Base-by-base conservation (phyloP, 2,888 invertebrate species). In the Dynastes maya region DNA sequence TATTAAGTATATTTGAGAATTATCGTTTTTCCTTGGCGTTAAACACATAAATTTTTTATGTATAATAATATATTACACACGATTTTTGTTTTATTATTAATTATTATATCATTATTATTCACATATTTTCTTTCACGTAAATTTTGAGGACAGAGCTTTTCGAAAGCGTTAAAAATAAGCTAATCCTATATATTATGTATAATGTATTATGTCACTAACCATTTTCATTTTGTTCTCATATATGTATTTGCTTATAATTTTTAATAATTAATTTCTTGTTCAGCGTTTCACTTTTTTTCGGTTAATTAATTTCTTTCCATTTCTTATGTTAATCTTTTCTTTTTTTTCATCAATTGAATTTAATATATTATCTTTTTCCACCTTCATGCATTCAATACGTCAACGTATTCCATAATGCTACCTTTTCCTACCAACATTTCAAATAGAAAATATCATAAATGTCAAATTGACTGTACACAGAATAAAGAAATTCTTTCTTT, bases 1-100 rank as follows among this genome's bases (percentile, higher is more conserved):
- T 76, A 77, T 80, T 81, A 79, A 80, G 74, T 81, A 81, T 81
- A 81, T 76, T 68, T 81, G 81, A 81, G 78, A 82, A 82, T 80
- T 81, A 81, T 82, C 78, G 79, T 80, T 78, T 45, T 67, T 68
- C 61, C 78, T 81, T 77, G 79, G 77, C 77, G 76, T 81, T 82
- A 68, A 80, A 82, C 81, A 81, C 81, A 80, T 80, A 81, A 79
- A 76, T 68, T 55, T 82, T 77, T 80, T 77, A 80, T 81, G 80
- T 81, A 81, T 81, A 65, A 71, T 55, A 81, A 80, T 81, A 79
- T 81, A 22, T 58, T 58, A 80, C 79, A 81, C 78, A 78, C 77
- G 74, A 79, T 79, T 79, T 22, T 40, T 45, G 58, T 61, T 68
- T 68, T 68, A 65, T 65, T 22, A 40, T 65, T 51, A 68, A 22